Evolutionary conservation across 2,113 vertebrate species (phyloP).

Genomic region (Seriola quinqueradiata): DNA sequence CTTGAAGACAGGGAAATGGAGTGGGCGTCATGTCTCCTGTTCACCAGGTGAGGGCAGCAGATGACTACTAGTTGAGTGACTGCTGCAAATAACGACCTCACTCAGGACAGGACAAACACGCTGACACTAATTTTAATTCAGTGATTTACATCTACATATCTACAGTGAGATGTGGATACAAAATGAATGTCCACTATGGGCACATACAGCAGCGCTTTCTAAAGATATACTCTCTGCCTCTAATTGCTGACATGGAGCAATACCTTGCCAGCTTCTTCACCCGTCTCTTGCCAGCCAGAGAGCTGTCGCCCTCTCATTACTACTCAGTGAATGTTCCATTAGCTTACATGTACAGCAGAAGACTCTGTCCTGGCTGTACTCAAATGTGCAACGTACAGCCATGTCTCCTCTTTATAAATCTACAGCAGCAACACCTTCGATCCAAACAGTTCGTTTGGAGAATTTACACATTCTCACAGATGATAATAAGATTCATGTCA

Average conservation of each 20-base stretch:
- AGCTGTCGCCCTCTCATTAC: constrained; percentile 7
- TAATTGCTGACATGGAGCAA: constrained; percentile 22
- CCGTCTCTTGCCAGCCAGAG: neutral
- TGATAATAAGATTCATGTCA: neutral
- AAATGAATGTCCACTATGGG: neutral
- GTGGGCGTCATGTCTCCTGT: constrained; percentile 94
- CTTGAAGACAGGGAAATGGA: constrained; percentile 97
- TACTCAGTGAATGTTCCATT: neutral
- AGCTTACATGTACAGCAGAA: neutral
- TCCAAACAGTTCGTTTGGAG: neutral
- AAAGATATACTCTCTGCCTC: constrained; percentile 8
- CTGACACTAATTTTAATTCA: neutral
- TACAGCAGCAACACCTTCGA: neutral
- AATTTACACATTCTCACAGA: neutral
- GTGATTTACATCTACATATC: constrained; percentile 3
- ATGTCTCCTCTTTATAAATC: neutral
- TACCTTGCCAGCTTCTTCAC: neutral
- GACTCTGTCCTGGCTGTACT: neutral
- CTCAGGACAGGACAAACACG: neutral
- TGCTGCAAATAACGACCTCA: neutral
- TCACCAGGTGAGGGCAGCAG: constrained; percentile 91
- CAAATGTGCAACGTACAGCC: neutral
- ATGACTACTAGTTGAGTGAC: constrained; percentile 10
- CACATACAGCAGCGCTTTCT: neutral
- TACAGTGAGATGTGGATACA: neutral